Evolutionary conservation across 2,113 vertebrate species (phyloP), one percentile per base, ranked within the genome.

Genomic region (Rafetus swinhoei): DNA sequence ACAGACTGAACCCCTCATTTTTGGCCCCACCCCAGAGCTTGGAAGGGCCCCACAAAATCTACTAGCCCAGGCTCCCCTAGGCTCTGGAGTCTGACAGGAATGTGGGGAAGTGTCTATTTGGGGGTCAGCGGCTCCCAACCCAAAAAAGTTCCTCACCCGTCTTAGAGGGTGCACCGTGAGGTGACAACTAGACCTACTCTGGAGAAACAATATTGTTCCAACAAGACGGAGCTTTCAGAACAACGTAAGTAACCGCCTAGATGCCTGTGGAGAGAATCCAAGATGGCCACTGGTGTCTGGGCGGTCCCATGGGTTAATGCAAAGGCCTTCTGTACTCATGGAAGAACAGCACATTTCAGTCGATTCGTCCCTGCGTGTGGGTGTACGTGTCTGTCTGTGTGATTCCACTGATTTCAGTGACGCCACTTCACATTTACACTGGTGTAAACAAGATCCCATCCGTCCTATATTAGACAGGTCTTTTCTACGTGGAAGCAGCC

Each of bases 381-480:
- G 77, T 11, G 77, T 4, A 4, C 18, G 32, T 52, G 77, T 79
- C 62, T 8, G 22, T 59, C 27, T 29, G 62, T 22, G 72, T 12
- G 22, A 76, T 24, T 76, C 21, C 76, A 90, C 16, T 72, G 69
- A 54, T 22, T 93, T 86, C 84, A 54, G 50, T 91, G 62, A 59
- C 79, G 24, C 4, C 32, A 52, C 35, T 50, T 79, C 0, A 2
- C n/a, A 57, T 85, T 86, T 25, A 86, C 53, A 91, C 7, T 25
- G 85, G 74, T 24, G 4, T 50, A 56, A 35, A 5, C 1, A 1
- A 3, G 3, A 12, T 32, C 0, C 39, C 45, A 35, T 21, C 12
- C 65, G 10, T 0, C n/a, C 79, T 39, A 83, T 83, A 83, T 84
- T 85, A 5, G 57, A n/a, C 14, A 50, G 72, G 87, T 5, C 74